Conservation (phyloP, 2,797 vertebrate genomes). For the Morus bassanus region DNA sequence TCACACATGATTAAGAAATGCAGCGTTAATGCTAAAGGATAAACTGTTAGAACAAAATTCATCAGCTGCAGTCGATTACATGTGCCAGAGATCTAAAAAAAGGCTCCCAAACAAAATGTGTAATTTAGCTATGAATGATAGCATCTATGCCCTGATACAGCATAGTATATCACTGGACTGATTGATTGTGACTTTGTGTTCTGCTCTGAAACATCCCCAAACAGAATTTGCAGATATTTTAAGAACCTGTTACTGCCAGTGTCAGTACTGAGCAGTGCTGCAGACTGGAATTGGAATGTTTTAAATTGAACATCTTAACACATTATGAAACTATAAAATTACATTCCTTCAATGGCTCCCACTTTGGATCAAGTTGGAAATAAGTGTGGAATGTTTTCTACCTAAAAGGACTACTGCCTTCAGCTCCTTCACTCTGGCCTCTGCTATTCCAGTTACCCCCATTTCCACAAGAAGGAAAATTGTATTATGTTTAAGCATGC, state of each 20-base stretch:
- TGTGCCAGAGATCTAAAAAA: background rate
- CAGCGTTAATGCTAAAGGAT: background rate
- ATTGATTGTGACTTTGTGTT: background rate
- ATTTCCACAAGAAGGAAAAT: background rate
- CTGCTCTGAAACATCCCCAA: background rate
- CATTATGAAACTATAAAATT: background rate
- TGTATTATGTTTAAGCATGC: background rate
- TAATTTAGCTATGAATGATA: background rate
- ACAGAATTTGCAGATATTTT: background rate
- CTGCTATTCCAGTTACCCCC: background rate
- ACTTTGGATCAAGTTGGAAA: background rate
- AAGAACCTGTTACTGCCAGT: background rate
- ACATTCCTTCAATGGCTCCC: background rate
- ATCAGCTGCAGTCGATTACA: background rate
- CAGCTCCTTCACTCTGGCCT: background rate
- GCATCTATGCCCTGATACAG: background rate
- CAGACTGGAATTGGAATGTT: background rate
- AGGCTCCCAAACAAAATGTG: background rate
- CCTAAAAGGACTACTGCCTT: background rate
- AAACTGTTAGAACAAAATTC: background rate
- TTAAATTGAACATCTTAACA: background rate
- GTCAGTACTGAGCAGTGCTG: background rate
- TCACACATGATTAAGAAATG: background rate
- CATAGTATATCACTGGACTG: background rate
- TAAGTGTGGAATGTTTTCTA: background rate